Evolutionary conservation across 2,113 vertebrate genomes (phyloP).

Genomic region (Pseudorhombus dupliciocellatus): DNA sequence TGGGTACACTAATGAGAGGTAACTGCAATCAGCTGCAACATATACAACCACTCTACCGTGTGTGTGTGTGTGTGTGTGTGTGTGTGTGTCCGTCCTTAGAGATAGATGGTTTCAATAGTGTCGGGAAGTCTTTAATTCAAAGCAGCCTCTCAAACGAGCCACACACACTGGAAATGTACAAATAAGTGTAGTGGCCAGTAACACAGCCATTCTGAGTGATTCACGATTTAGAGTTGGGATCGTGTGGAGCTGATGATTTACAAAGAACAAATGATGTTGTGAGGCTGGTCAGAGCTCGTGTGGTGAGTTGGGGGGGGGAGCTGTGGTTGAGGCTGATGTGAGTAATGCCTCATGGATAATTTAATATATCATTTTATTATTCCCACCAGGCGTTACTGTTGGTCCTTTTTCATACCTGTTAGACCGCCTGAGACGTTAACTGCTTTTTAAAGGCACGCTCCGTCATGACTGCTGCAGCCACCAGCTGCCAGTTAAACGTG

Average conservation of each 20-base stretch:
- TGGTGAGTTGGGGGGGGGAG: neutral
- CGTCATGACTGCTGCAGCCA: too few species aligned
- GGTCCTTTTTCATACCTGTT: too few species aligned
- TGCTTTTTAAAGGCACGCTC: too few species aligned
- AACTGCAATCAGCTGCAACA: slow-evolving; percentile 61
- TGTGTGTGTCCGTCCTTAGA: slow-evolving; percentile 19
- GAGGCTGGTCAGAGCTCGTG: slow-evolving; percentile 17
- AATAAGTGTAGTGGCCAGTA: slow-evolving; percentile 10
- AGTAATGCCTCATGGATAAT: neutral
- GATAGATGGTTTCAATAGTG: slow-evolving; percentile 56
- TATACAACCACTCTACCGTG: slow-evolving; percentile 46
- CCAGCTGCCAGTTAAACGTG: too few species aligned
- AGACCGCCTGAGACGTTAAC: too few species aligned
- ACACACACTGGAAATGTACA: slow-evolving; percentile 14
- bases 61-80: slow-evolving; percentile 10
- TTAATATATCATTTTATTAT: neutral
- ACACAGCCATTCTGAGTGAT: slow-evolving; percentile 31
- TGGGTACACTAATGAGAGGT: slow-evolving; percentile 38
- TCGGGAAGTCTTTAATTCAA: slow-evolving; percentile 68
- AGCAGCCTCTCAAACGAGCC: slow-evolving; percentile 50
- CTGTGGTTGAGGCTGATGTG: neutral
- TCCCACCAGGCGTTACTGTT: too few species aligned
- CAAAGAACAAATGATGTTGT: slow-evolving; percentile 6
- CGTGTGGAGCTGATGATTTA: slow-evolving; percentile 10
- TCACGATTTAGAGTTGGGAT: slow-evolving; percentile 28